A percentile compares a stretch with the other conserved stretches of the same genome.
Conservation (phyloP, 2,797 vertebrate genomes). For the Myotis pilosus region DNA sequence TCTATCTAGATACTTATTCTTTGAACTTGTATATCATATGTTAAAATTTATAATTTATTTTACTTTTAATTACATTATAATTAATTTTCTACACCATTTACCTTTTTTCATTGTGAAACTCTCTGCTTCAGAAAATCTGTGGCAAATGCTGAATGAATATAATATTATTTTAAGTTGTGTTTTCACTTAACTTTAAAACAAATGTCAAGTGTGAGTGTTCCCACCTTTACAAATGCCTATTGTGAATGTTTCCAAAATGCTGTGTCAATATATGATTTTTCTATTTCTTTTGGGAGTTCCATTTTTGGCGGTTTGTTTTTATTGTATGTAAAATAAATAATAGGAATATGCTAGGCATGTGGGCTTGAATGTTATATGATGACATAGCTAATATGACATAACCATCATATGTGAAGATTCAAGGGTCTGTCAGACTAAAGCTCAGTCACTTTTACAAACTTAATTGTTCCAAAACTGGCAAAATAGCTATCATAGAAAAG, state of each 20-base stretch:
- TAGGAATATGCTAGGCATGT: not conserved
- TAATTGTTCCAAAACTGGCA: not conserved
- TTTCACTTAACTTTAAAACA: not conserved
- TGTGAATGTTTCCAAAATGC: not conserved
- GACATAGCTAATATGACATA: not conserved
- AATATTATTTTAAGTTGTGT: not conserved
- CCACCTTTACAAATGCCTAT: not conserved
- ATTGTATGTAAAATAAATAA: not conserved
- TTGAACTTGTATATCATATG: not conserved
- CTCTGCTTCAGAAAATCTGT: not conserved
- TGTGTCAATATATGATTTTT: not conserved
- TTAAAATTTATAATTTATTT: not conserved
- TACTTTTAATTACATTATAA: not conserved
- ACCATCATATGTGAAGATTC: not conserved
- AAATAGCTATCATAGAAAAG: not conserved
- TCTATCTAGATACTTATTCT: not conserved
- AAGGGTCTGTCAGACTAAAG: not conserved
- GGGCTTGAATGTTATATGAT: not conserved
- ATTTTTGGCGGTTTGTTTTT: not conserved
- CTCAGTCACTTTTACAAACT: not conserved
- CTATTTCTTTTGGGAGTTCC: not conserved
- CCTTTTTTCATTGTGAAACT: not conserved
- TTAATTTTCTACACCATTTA: not conserved
- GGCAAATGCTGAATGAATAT: not conserved
- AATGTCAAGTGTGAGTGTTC: not conserved